phyloP scores from a whole-genome alignment of 1,140 invertebrate genomes.

The Berghia stephanieae region DNA sequence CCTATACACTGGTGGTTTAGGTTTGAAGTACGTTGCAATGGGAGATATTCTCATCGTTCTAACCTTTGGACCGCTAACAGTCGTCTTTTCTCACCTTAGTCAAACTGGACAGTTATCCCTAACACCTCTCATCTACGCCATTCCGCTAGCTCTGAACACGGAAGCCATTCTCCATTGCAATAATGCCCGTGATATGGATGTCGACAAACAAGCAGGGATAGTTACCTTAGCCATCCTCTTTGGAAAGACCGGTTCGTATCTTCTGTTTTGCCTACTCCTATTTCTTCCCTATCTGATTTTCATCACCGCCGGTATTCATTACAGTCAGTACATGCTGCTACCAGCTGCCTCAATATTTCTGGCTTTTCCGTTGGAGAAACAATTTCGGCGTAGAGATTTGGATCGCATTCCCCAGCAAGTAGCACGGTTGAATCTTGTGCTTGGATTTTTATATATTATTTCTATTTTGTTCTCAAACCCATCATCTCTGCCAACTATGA shows the following conservation, averaged over 20 bases:
- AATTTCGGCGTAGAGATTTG: constrained; percentile 83
- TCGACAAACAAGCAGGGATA: constrained; percentile 85
- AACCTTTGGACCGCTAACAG: constrained; percentile 92
- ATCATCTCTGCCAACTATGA: constrained; percentile 36
- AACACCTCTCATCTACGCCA: constrained; percentile 84
- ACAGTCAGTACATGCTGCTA: constrained; percentile 85
- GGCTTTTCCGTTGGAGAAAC: constrained; percentile 90
- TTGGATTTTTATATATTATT: constrained; percentile 88
- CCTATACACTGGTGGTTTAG: constrained; percentile 84
- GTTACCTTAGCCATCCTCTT: constrained; percentile 94
- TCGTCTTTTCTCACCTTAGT: constrained; percentile 92
- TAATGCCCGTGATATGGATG: constrained; percentile 89
- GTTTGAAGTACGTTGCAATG: constrained; percentile 91
- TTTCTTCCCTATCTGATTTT: constrained; percentile 92
- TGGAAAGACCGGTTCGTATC: constrained; percentile 87
- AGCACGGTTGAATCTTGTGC: constrained; percentile 88
- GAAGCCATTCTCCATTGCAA: constrained; percentile 95
- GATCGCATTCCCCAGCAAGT: constrained; percentile 85
- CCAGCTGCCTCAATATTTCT: constrained; percentile 86
- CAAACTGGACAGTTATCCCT: constrained; percentile 81
- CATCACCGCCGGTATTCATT: constrained; percentile 81
- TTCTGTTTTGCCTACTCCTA: constrained; percentile 88
- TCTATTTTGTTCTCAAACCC: constrained; percentile 66
- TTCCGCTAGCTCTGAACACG: constrained; percentile 91
- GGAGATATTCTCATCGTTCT: constrained; percentile 90